Conservation (phyloP, 2,888 invertebrate genomes). For the Torymus tubicola region DNA sequence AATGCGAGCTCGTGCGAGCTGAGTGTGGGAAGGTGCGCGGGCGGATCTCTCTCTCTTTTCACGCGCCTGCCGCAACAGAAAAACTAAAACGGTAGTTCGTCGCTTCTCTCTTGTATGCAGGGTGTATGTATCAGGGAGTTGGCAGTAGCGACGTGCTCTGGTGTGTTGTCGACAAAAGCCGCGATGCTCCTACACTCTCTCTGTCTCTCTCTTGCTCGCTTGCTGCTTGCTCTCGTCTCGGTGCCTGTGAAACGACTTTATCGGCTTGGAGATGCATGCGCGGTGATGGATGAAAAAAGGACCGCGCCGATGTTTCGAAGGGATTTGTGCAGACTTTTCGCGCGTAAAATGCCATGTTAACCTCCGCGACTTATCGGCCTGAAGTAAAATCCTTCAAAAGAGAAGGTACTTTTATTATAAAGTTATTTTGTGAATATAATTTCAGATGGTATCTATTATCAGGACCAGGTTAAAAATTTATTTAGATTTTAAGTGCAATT, state of each 20-base stretch:
- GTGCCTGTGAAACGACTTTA: conserved; percentile 50
- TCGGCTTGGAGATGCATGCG: conserved; percentile 47
- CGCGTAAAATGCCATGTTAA: background rate
- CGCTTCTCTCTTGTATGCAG: conserved; percentile 16
- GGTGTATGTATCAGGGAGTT: background rate
- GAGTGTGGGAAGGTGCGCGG: conserved; percentile 69
- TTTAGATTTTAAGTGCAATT: too few relatives aligned
- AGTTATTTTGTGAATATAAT: too few relatives aligned
- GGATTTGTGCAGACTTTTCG: conserved; percentile 20
- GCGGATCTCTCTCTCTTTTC: conserved; percentile 49
- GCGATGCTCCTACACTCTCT: background rate
- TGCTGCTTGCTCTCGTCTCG: too few relatives aligned
- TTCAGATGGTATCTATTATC: too few relatives aligned
- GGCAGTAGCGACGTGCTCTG: background rate
- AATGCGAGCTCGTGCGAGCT: conserved; percentile 72
- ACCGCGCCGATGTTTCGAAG: conserved; percentile 10
- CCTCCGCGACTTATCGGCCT: background rate
- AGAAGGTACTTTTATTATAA: too few relatives aligned
- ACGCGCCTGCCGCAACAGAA: conserved; percentile 42
- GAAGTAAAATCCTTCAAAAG: background rate
- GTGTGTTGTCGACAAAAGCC: conserved; percentile 35
- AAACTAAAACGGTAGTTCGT: conserved; percentile 57
- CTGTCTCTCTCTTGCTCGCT: conserved; percentile 10
- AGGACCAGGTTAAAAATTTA: background rate
- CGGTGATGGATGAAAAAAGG: conserved; percentile 40